A percentile compares a stretch with the other conserved stretches of the same genome.
phyloP scores from a whole-genome alignment of 2,113 vertebrate genomes.

The Stomatorhinus ivindoensis region DNA sequence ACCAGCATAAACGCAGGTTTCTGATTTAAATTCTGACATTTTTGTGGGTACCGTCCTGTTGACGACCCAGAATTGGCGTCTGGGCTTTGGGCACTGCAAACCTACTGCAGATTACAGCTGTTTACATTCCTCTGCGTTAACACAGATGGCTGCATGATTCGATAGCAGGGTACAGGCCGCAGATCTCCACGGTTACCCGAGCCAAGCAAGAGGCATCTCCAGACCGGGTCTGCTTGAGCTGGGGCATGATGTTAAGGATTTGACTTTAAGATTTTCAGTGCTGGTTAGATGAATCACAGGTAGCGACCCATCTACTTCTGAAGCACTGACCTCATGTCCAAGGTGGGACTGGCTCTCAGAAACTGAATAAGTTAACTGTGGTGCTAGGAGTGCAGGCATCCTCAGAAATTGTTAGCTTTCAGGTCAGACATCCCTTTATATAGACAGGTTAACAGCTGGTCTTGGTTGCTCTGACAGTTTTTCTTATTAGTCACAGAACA shows the following conservation, averaged over 20 bases:
- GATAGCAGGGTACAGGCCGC: neutral
- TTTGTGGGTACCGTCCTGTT: neutral
- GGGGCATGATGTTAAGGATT: neutral
- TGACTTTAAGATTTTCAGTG: neutral
- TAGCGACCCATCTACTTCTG: neutral
- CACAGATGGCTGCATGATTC: too few relatives aligned
- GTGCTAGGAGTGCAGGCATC: neutral
- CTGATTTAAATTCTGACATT: neutral
- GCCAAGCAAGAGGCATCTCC: neutral
- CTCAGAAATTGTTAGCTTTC: neutral
- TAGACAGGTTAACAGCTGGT: neutral
- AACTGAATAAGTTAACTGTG: neutral
- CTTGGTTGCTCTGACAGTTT: neutral
- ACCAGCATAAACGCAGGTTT: neutral
- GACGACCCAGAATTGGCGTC: neutral
- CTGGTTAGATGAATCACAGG: neutral
- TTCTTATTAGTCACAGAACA: neutral
- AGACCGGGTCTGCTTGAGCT: neutral
- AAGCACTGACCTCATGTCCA: neutral
- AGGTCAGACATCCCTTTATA: neutral
- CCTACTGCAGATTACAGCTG: neutral
- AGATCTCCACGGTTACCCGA: neutral
- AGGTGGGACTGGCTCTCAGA: neutral
- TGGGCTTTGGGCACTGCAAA: neutral
- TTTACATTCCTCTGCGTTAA: neutral